A percentile compares a stretch with the other conserved stretches of the same genome.
Conservation (phyloP, 2,113 vertebrate genomes). For the Osmerus mordax region DNA sequence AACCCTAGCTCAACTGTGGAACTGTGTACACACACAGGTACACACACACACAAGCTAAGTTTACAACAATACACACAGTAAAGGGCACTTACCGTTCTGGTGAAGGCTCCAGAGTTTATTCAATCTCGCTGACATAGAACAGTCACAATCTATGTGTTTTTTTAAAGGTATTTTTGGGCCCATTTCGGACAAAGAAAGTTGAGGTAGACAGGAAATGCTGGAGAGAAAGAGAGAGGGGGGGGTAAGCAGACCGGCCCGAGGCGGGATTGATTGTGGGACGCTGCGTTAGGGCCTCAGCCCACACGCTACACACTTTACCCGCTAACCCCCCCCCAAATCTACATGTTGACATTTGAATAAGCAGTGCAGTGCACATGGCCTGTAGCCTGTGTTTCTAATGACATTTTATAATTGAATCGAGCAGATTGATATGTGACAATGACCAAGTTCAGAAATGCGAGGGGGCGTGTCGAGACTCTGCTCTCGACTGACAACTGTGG, state of each 20-base stretch:
- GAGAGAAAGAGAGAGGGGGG: background rate
- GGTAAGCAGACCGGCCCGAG: too few species aligned
- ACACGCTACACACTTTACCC: too few species aligned
- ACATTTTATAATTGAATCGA: too few species aligned
- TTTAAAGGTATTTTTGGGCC: background rate
- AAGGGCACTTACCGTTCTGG: background rate
- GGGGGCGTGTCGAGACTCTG: background rate
- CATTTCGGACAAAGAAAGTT: background rate
- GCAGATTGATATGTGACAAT: background rate
- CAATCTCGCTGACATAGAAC: background rate
- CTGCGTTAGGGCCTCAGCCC: too few species aligned
- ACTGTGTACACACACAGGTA: background rate
- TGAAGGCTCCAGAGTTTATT: background rate
- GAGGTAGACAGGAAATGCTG: background rate
- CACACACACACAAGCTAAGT: background rate
- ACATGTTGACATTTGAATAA: too few species aligned
- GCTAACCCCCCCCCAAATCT: too few species aligned
- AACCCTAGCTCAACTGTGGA: background rate
- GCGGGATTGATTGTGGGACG: too few species aligned
- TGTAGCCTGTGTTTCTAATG: too few species aligned
- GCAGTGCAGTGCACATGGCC: too few species aligned
- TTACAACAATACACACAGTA: background rate
- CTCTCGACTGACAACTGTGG: background rate
- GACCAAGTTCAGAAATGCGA: background rate
- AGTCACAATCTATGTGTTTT: background rate